Evolutionary conservation across 2,888 invertebrate genomes (phyloP).

Genomic region (Mythimna pallens): DNA sequence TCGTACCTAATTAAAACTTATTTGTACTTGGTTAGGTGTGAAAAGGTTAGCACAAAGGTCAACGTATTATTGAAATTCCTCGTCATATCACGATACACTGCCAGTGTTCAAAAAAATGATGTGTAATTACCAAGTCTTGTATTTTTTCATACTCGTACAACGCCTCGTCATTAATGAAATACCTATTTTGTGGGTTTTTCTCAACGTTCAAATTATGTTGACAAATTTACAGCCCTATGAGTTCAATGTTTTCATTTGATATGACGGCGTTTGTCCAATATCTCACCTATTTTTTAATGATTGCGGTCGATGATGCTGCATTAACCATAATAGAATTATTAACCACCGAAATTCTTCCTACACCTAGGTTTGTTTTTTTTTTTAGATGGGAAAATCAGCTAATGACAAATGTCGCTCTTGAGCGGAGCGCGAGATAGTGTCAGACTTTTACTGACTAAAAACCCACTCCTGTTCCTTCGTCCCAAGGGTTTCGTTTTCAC

Average conservation of each 20-base stretch:
- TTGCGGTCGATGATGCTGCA: background rate
- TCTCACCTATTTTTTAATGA: background rate
- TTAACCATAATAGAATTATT: background rate
- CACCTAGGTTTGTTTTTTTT: too few species aligned
- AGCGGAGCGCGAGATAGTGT: too few species aligned
- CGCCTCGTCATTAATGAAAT: background rate
- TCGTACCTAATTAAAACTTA: background rate
- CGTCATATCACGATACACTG: too few species aligned
- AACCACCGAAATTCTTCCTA: background rate
- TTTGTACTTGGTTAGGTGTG: conserved; percentile 1
- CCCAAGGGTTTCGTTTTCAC: too few species aligned
- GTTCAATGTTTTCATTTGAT: background rate
- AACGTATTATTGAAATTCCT: conserved; percentile 1
- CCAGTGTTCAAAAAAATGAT: background rate
- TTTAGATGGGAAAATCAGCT: too few species aligned
- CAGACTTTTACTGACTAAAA: too few species aligned
- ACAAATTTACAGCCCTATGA: background rate
- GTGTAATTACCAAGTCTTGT: background rate
- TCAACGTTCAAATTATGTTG: background rate
- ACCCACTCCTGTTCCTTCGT: too few species aligned
- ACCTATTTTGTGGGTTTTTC: conserved; percentile 2
- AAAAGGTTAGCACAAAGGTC: background rate
- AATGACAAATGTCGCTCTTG: too few species aligned
- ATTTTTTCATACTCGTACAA: background rate
- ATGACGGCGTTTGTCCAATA: background rate